Evolutionary conservation across 1,140 invertebrate genomes (phyloP).

Genomic region (Leptonema lineaticorne): DNA sequence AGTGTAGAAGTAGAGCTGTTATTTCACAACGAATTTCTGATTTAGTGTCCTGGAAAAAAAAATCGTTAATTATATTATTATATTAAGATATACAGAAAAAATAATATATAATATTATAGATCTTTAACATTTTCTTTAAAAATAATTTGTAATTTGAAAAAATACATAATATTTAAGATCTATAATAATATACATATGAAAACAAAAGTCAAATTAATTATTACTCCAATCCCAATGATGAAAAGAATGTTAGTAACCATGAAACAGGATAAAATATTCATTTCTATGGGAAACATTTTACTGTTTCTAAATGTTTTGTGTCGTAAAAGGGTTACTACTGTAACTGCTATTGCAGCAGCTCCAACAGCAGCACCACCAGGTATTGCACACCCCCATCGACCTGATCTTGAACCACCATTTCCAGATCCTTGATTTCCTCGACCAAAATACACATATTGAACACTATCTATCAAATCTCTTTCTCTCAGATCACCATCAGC

Average conservation of each 20-base stretch:
- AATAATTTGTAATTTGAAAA: constrained; percentile 2
- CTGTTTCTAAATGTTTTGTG: constrained; percentile 41
- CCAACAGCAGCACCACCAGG: constrained; percentile 17
- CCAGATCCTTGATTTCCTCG: background rate
- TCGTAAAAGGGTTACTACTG: constrained; percentile 8
- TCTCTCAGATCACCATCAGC: constrained; percentile 53
- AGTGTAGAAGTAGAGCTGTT: constrained; percentile 66
- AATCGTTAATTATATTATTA: background rate
- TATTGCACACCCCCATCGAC: constrained; percentile 22
- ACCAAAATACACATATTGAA: constrained; percentile 50
- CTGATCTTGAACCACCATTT: background rate
- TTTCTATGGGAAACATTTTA: constrained; percentile 54
- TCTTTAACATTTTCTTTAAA: constrained; percentile 9
- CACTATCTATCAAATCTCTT: constrained; percentile 54
- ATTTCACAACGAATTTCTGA: constrained; percentile 61
- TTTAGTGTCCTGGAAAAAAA: constrained; percentile 57
- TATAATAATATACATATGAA: no score
- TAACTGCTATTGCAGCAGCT: constrained; percentile 8
- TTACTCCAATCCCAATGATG: constrained; percentile 51
- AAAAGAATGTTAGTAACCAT: constrained; percentile 51
- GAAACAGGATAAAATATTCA: constrained; percentile 52
- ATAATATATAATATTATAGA: background rate
- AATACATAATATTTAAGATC: background rate
- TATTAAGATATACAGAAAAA: background rate
- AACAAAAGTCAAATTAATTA: background rate